Percentiles rank a stretch among this genome's conserved stretches.
Conservation (phyloP, 2,888 invertebrate species). For the Drosophila ochracea region DNA sequence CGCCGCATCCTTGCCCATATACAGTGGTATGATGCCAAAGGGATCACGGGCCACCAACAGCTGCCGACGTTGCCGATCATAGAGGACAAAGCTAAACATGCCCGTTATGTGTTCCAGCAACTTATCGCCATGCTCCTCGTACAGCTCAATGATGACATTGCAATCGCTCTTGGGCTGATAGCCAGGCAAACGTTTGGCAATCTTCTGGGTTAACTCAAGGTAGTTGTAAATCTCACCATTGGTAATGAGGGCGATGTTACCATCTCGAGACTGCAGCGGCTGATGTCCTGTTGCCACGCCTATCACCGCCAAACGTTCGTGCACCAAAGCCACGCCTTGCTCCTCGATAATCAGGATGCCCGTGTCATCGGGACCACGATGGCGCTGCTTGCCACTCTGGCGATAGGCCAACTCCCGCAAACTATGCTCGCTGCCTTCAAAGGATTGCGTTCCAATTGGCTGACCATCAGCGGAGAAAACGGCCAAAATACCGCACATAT, state of each 20-base stretch:
- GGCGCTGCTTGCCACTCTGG: conserved; percentile 82
- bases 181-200: conserved; percentile 68
- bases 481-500: conserved; percentile 83
- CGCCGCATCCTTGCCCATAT: conserved; percentile 72
- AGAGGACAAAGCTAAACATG: conserved; percentile 83
- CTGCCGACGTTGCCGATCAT: conserved; percentile 69
- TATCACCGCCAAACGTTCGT: conserved; percentile 81
- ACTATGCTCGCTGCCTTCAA: conserved; percentile 58
- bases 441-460: conserved; percentile 52
- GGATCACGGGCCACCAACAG: conserved; percentile 81
- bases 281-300: conserved; percentile 82
- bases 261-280: conserved; percentile 78
- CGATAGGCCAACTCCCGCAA: conserved; percentile 81
- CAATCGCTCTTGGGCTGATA: conserved; percentile 82
- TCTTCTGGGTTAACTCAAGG: conserved; percentile 67
- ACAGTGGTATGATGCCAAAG: conserved; percentile 82
- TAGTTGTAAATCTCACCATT: conserved; percentile 84
- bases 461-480: conserved; percentile 75
- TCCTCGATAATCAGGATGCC: conserved; percentile 72
- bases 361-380: conserved; percentile 83
- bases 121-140: conserved; percentile 75
- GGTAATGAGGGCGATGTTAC: conserved; percentile 74
- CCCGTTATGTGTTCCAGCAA: conserved; percentile 78
- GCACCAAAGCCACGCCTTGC: conserved; percentile 80
- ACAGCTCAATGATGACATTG: conserved; percentile 82